Conservation (phyloP, 1,140 invertebrate species). For the Papilio dardanus region DNA sequence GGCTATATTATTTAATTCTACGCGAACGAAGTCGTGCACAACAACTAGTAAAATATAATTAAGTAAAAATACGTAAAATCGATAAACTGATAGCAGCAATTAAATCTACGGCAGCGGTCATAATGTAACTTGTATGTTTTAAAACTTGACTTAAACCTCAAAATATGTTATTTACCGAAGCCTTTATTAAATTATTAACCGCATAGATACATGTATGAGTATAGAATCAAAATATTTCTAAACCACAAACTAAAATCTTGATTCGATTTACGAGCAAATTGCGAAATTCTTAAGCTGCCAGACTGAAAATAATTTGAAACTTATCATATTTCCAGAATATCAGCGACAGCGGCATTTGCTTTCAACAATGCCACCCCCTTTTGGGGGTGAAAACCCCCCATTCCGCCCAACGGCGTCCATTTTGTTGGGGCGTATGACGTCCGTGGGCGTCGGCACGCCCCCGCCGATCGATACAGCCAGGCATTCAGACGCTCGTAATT, state of each 20-base stretch:
- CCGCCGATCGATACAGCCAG: constrained; percentile 3
- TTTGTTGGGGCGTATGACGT: constrained; percentile 46
- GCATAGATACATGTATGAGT: too few species aligned
- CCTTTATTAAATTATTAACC: too few species aligned
- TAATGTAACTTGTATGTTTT: too few species aligned
- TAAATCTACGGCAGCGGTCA: too few species aligned
- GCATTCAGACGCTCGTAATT: not conserved
- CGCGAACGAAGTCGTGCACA: too few species aligned
- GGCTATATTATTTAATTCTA: too few species aligned
- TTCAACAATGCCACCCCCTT: constrained; percentile 9
- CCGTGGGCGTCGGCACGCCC: constrained; percentile 44
- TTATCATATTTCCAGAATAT: constrained; percentile 26
- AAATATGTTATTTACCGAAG: too few species aligned
- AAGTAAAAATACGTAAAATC: too few species aligned
- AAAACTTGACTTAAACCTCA: too few species aligned
- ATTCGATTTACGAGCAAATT: constrained; percentile 13
- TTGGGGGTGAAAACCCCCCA: not conserved
- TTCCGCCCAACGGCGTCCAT: constrained; percentile 14
- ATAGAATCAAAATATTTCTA: too few species aligned
- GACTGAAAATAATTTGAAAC: constrained; percentile 8
- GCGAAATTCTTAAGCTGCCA: not conserved
- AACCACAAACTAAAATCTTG: not conserved
- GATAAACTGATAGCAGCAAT: too few species aligned
- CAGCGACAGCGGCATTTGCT: constrained; percentile 22
- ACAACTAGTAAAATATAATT: too few species aligned